Evolutionary conservation across 2,888 invertebrate genomes (phyloP).

Genomic region (Endotricha flammealis): DNA sequence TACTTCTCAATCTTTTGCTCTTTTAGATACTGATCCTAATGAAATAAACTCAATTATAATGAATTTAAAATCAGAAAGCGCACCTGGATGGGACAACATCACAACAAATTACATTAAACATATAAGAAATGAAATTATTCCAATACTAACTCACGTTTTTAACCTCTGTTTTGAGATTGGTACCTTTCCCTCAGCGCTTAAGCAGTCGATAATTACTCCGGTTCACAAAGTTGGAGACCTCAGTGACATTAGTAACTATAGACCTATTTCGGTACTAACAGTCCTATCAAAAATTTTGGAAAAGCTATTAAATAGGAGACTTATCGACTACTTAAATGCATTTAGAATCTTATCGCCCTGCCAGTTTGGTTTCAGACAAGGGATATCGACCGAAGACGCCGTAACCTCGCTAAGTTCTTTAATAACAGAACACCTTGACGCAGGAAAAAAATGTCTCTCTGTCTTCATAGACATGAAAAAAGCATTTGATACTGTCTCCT

Average conservation of each 20-base stretch:
- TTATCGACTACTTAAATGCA: too few relatives aligned
- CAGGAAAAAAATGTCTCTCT: too few relatives aligned
- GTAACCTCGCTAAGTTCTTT: too few relatives aligned
- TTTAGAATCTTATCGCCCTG: too few relatives aligned
- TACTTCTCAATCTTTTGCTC: neutral
- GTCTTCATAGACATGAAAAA: too few relatives aligned
- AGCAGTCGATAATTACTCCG: neutral
- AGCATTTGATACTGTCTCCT: too few relatives aligned
- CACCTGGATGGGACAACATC: conserved; percentile 3
- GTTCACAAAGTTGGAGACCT: conserved; percentile 5
- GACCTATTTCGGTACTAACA: too few relatives aligned
- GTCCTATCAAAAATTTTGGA: too few relatives aligned
- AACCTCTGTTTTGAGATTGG: neutral
- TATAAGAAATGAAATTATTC: neutral
- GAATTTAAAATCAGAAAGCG: neutral
- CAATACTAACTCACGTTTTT: neutral
- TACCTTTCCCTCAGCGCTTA: neutral
- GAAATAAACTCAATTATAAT: neutral
- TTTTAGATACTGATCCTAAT: neutral
- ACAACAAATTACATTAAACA: neutral
- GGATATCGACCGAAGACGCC: too few relatives aligned
- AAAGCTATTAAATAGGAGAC: too few relatives aligned
- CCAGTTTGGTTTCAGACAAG: too few relatives aligned
- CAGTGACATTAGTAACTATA: conserved; percentile 12
- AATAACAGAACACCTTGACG: too few relatives aligned